Percentiles rank a stretch among this genome's conserved stretches.
These are phyloP conservation scores for Clepsis dumicolana DNA, from an alignment of 2,888 invertebrate species.

Conservation along the genomic window DNA sequence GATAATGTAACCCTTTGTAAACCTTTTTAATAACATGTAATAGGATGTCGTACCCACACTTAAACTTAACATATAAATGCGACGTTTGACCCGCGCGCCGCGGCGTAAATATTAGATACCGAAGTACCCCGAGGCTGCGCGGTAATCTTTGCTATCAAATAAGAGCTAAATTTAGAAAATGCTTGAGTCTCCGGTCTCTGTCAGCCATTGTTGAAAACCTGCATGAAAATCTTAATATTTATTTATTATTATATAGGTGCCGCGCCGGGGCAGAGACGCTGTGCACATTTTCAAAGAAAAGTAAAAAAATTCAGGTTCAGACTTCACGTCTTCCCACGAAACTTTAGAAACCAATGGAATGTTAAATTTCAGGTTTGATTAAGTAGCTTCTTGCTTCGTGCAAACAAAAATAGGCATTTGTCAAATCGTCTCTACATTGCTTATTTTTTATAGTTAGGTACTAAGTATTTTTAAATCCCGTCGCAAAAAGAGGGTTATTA, in stretches of 20 bases:
- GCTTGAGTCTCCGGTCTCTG: not conserved
- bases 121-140: slow-evolving; percentile 14
- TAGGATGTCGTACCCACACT: slow-evolving; percentile 15
- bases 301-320: not conserved
- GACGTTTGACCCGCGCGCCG: slow-evolving; percentile 18
- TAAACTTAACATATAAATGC: slow-evolving; percentile 37
- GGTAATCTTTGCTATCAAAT: slow-evolving; percentile 30
- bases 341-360: not conserved
- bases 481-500: no score
- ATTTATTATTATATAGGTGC: no score
- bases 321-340: not conserved
- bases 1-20: slow-evolving; percentile 13
- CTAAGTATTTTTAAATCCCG: no score
- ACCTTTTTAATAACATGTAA: slow-evolving; percentile 30
- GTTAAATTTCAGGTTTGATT: not conserved
- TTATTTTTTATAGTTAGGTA: no score
- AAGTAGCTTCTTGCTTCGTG: not conserved
- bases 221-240: not conserved
- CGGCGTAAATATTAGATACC: slow-evolving; percentile 25
- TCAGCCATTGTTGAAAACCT: not conserved
- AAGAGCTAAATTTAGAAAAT: slow-evolving; percentile 26
- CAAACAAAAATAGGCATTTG: not conserved
- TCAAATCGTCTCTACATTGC: not conserved
- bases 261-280: no score
- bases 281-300: not conserved